Evolutionary conservation across 2,797 vertebrate genomes (phyloP).

Genomic region (Siniperca undulata): DNA sequence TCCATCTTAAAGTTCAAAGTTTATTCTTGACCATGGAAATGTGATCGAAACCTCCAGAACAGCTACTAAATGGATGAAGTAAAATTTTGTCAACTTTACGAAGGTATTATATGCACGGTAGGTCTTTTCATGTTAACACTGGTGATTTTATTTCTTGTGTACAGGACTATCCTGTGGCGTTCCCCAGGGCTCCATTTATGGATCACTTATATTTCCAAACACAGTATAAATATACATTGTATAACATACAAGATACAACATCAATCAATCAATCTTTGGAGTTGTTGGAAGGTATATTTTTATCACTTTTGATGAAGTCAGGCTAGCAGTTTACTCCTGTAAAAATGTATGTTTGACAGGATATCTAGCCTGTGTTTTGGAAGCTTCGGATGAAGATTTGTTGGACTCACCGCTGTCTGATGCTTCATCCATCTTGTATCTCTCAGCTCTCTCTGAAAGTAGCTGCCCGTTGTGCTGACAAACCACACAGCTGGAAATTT

Average conservation of each 20-base stretch:
- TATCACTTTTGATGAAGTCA: neutral
- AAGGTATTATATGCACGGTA: neutral
- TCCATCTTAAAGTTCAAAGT: neutral
- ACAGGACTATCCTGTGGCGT: neutral
- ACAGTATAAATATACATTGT: neutral
- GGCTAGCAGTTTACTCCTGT: neutral
- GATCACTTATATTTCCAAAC: neutral
- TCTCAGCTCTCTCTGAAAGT: slow-evolving; percentile 57
- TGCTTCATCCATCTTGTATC: slow-evolving; percentile 62
- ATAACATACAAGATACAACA: neutral
- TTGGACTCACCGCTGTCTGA: slow-evolving; percentile 69
- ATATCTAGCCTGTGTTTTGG: neutral
- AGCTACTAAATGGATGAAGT: neutral
- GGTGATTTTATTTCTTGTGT: neutral
- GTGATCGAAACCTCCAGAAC: neutral
- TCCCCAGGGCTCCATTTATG: neutral
- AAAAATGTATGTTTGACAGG: neutral
- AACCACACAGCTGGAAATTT: slow-evolving; percentile 77
- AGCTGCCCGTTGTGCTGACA: slow-evolving; percentile 77
- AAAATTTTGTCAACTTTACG: neutral
- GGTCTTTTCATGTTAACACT: neutral
- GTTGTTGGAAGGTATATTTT: neutral
- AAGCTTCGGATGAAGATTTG: neutral
- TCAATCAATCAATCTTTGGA: neutral
- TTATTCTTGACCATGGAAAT: neutral